Evolutionary conservation across 2,888 invertebrate genomes (phyloP).

Genomic region (Dasysyrphus tricinctus): DNA sequence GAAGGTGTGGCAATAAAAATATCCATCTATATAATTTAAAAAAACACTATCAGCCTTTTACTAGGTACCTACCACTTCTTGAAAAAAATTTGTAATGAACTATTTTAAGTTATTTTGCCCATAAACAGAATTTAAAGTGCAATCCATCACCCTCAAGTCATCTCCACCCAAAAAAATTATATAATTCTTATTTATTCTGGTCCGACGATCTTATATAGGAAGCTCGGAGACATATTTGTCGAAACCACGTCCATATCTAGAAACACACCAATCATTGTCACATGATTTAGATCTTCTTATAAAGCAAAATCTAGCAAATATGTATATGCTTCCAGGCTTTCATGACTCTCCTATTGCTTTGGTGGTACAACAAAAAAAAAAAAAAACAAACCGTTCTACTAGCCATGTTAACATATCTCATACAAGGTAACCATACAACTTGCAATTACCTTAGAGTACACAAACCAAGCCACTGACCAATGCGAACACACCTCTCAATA

Average conservation of each 20-base stretch:
- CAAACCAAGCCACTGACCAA: conserved; percentile 60
- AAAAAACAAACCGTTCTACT: conserved; percentile 7
- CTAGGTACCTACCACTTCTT: too few species aligned
- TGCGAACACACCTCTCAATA: conserved; percentile 75
- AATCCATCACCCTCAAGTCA: conserved; percentile 63
- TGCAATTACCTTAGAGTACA: conserved; percentile 64
- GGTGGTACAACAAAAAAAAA: not conserved
- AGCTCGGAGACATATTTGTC: conserved; percentile 56
- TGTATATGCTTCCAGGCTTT: conserved; percentile 46
- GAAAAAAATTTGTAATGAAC: not conserved
- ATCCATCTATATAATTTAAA: too few species aligned
- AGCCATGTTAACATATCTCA: conserved; percentile 65
- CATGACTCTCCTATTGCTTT: conserved; percentile 8
- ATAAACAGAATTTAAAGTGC: conserved; percentile 5
- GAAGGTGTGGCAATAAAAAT: too few species aligned
- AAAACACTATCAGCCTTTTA: too few species aligned
- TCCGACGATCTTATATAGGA: conserved; percentile 12
- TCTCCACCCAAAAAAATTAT: conserved; percentile 54
- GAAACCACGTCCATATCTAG: conserved; percentile 25
- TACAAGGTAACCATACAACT: conserved; percentile 63
- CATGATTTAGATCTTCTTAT: conserved; percentile 45
- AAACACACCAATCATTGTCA: conserved; percentile 61
- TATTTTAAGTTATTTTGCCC: not conserved
- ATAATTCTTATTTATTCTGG: conserved; percentile 15
- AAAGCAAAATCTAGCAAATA: conserved; percentile 40